Evolutionary conservation across 2,113 vertebrate species (phyloP).

Genomic region (Cephalopholis sonnerati): DNA sequence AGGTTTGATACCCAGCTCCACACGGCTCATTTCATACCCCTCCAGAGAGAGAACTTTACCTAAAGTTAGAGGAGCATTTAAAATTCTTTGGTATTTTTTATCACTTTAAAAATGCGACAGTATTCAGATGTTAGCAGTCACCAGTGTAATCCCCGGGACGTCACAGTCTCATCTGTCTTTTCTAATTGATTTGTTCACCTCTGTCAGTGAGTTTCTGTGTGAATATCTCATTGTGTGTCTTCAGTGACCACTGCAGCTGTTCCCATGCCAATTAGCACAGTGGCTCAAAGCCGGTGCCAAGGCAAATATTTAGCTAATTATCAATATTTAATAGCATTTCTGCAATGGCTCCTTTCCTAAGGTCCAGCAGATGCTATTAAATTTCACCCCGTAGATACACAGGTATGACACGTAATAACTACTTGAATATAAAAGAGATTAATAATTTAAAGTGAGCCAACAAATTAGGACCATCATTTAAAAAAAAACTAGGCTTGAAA

Average conservation of each 20-base stretch:
- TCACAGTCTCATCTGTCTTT: slow-evolving; percentile 13
- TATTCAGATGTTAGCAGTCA: slow-evolving; percentile 3
- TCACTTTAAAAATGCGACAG: slow-evolving; percentile 10
- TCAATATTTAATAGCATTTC: slow-evolving; percentile 98
- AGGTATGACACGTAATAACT: slow-evolving; percentile 99
- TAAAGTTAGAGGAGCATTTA: neutral
- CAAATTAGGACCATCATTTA: slow-evolving; percentile 99
- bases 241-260: slow-evolving; percentile 70
- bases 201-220: slow-evolving; percentile 37
- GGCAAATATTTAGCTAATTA: slow-evolving; percentile 99
- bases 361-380: slow-evolving; percentile 99
- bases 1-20: neutral
- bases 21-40: neutral
- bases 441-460: slow-evolving; percentile 99
- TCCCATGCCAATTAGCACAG: slow-evolving; percentile 89
- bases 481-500: slow-evolving; percentile 94
- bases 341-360: slow-evolving; percentile 93
- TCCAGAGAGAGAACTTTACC: neutral
- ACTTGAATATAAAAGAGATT: slow-evolving; percentile 99
- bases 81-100: neutral
- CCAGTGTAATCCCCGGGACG: neutral
- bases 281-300: slow-evolving; percentile 92
- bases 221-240: slow-evolving; percentile 50
- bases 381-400: slow-evolving; percentile 99
- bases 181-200: slow-evolving; percentile 66